A percentile compares a stretch with the other conserved stretches of the same genome.
These are phyloP conservation scores for Nymphalis urticae DNA, from an alignment of 2,888 invertebrate species.

Conservation along the genomic window DNA sequence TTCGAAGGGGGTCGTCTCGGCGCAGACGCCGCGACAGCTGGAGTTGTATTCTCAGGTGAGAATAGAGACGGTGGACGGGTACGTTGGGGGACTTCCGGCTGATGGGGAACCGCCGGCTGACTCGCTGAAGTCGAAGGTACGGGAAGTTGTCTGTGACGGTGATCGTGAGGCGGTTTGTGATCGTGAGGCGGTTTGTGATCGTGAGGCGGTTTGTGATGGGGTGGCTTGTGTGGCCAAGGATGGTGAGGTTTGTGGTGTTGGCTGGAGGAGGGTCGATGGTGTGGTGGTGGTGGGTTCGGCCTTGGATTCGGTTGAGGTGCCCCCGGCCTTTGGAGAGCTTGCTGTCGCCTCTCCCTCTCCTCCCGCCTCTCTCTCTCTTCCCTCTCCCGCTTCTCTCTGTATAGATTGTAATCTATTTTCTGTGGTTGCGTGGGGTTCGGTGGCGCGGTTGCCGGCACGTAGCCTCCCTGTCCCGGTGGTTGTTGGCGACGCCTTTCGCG, in stretches of 20 bases:
- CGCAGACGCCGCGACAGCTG: conserved; percentile 68
- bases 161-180: conserved; percentile 57
- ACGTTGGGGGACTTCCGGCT: conserved; percentile 49
- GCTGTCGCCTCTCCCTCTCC: conserved; percentile 58
- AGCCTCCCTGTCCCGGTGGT: conserved; percentile 69
- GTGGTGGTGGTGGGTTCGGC: conserved; percentile 47
- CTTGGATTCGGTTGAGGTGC: conserved; percentile 43
- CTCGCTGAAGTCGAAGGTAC: conserved; percentile 42
- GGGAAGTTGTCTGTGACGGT: conserved; percentile 45
- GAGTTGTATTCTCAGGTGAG: conserved; percentile 84
- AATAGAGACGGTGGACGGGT: conserved; percentile 83
- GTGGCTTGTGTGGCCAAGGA: conserved; percentile 66
- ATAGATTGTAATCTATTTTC: conserved; percentile 82
- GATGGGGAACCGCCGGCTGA: conserved; percentile 30
- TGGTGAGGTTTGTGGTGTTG: conserved; percentile 68
- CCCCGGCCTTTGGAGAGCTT: conserved; percentile 36
- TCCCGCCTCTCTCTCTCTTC: conserved; percentile 78
- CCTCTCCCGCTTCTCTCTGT: conserved; percentile 84
- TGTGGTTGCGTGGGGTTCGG: conserved; percentile 69
- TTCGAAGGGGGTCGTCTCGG: conserved; percentile 57
- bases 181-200: conserved; percentile 65
- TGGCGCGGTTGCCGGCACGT: conserved; percentile 67
- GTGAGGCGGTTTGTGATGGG: conserved; percentile 61
- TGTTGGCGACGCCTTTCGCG: conserved; percentile 72
- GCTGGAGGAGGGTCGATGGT: conserved; percentile 53